A percentile compares a stretch with the other conserved stretches of the same genome.
phyloP scores from a whole-genome alignment of 2,888 invertebrate genomes.

The Cantharis nigra region DNA sequence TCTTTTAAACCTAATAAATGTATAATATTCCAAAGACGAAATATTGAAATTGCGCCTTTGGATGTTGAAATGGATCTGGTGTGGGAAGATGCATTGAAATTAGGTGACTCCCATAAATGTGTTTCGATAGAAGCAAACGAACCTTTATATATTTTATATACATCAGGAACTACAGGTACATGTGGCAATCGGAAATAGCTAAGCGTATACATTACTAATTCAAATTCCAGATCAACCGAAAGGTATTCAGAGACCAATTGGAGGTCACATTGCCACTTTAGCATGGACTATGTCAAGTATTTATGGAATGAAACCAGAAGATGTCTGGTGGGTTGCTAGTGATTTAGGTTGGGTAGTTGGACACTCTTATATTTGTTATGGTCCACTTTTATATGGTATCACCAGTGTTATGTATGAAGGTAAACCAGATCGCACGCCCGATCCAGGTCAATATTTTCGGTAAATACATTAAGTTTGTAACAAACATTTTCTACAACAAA shows the following conservation, averaged over 20 bases:
- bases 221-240: constrained; percentile 64
- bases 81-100: constrained; percentile 75
- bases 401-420: constrained; percentile 89
- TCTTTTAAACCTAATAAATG: constrained; percentile 76
- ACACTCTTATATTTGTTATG: constrained; percentile 93
- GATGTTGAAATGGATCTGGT: constrained; percentile 71
- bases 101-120: constrained; percentile 74
- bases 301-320: constrained; percentile 77
- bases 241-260: constrained; percentile 86
- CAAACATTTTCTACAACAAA: constrained; percentile 6
- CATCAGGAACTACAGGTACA: constrained; percentile 76
- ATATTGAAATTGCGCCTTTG: constrained; percentile 67
- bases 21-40: constrained; percentile 80
- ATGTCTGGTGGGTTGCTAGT: constrained; percentile 91
- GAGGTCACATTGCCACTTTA: constrained; percentile 83
- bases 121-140: constrained; percentile 88
- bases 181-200: not conserved
- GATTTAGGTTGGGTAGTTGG: constrained; percentile 93
- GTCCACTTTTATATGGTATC: constrained; percentile 78
- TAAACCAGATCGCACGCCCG: constrained; percentile 93
- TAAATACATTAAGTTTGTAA: constrained; percentile 44
- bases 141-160: constrained; percentile 89
- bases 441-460: constrained; percentile 91
- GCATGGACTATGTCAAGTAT: constrained; percentile 84
- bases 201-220: not conserved